Evolutionary conservation across 2,888 invertebrate genomes (phyloP).

Genomic region (Agrochola lychnidis): DNA sequence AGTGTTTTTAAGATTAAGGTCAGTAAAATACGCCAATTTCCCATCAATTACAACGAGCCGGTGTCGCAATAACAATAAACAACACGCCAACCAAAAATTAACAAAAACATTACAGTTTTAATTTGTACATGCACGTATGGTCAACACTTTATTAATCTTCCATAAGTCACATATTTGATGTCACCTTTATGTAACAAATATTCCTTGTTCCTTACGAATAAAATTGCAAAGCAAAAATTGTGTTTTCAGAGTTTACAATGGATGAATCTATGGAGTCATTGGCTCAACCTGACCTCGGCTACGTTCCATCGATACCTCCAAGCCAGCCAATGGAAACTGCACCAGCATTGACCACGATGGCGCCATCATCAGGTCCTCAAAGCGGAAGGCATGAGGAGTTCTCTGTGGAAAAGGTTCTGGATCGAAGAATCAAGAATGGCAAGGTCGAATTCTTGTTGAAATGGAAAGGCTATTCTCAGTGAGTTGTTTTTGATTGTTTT

Average conservation of each 20-base stretch:
- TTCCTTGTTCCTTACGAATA: neutral
- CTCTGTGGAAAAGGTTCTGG: constrained; percentile 94
- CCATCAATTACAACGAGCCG: constrained; percentile 11
- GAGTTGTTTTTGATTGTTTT: constrained; percentile 68
- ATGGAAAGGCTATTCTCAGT: constrained; percentile 93
- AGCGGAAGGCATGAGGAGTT: constrained; percentile 92
- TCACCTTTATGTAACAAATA: neutral
- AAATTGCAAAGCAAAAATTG: neutral
- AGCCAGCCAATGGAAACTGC: constrained; percentile 70
- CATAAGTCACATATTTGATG: too few species aligned
- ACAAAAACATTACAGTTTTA: constrained; percentile 8
- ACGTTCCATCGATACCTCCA: constrained; percentile 52
- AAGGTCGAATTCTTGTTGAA: constrained; percentile 92
- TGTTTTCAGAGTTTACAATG: constrained; percentile 61
- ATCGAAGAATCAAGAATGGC: constrained; percentile 92
- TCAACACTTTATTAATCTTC: neutral
- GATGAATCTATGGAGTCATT: constrained; percentile 73
- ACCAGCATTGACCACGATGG: constrained; percentile 47
- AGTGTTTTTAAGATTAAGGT: constrained; percentile 16
- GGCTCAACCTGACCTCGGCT: constrained; percentile 68
- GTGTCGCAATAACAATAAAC: constrained; percentile 25
- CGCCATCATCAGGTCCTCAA: constrained; percentile 70
- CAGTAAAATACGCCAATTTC: constrained; percentile 3
- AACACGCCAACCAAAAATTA: constrained; percentile 8
- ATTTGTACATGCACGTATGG: neutral